These are phyloP conservation scores for Meta bourneti DNA, from an alignment of 2,888 invertebrate species.

Conservation along the genomic window DNA sequence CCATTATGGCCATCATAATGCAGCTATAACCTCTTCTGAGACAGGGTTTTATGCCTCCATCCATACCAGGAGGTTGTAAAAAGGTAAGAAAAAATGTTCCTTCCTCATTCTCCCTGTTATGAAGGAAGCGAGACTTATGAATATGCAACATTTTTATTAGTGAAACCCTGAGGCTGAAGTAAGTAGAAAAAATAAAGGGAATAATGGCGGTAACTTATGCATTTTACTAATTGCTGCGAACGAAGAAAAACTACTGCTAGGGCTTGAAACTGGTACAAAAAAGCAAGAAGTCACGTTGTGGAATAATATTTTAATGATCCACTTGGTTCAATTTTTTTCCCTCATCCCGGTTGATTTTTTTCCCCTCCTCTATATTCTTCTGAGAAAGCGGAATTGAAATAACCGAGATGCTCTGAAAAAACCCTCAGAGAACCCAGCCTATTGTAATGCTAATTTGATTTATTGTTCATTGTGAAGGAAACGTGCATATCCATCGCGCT, in stretches of 20 bases:
- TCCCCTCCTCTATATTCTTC: not conserved
- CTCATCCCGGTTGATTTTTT: conserved; percentile 5
- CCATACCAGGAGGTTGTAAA: conserved; percentile 32
- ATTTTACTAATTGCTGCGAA: conserved; percentile 63
- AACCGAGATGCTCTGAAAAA: conserved; percentile 22
- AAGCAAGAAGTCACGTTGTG: conserved; percentile 61
- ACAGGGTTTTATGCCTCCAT: conserved; percentile 59
- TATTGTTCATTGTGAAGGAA: conserved; percentile 36
- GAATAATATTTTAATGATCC: conserved; percentile 70
- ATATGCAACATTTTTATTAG: conserved; percentile 71
- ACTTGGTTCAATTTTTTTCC: conserved; percentile 35
- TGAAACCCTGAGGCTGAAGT: conserved; percentile 39
- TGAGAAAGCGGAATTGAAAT: not conserved
- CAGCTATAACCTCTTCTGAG: conserved; percentile 68
- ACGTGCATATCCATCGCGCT: conserved; percentile 15
- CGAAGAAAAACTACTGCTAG: conserved; percentile 50
- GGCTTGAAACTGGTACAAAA: conserved; percentile 12
- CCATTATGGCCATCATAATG: conserved; percentile 69
- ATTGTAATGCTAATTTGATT: conserved; percentile 68
- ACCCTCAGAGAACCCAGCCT: not conserved
- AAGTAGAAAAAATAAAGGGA: conserved; percentile 25
- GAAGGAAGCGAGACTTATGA: conserved; percentile 55
- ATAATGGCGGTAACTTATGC: conserved; percentile 49
- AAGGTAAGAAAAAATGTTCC: not conserved
- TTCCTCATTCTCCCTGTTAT: conserved; percentile 6